Conservation (phyloP, 1,140 invertebrate genomes). For the Caenorhabditis briggsae region DNA sequence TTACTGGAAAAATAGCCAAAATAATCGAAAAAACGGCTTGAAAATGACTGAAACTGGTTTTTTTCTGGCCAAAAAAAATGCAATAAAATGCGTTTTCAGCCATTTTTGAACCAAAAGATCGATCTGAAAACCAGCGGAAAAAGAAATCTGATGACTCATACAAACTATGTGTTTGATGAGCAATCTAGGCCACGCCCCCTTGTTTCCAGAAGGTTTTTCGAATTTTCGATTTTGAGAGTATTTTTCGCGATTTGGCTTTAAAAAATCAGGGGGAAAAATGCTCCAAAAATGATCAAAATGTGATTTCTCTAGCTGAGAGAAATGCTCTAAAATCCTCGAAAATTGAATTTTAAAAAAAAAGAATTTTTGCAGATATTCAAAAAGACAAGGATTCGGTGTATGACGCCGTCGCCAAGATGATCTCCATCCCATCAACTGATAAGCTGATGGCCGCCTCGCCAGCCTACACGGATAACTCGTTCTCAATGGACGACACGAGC, state of each 20-base stretch:
- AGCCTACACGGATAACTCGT: conserved; percentile 33
- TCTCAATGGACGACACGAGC: conserved; percentile 34
- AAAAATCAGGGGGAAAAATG: too few relatives aligned
- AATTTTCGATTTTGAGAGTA: too few relatives aligned
- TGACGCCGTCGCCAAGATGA: conserved; percentile 4
- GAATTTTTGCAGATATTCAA: conserved; percentile 16
- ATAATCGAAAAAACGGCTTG: too few relatives aligned
- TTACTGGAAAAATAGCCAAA: too few relatives aligned
- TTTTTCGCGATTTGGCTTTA: too few relatives aligned
- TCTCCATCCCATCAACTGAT: not conserved
- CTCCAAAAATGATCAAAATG: too few relatives aligned
- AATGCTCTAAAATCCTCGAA: too few relatives aligned
- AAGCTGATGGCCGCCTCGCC: not conserved
- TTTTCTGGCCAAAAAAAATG: not conserved
- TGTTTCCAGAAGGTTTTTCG: too few relatives aligned
- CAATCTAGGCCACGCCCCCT: too few relatives aligned
- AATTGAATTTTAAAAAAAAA: too few relatives aligned
- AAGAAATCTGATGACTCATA: not conserved
- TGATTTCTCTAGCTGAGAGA: too few relatives aligned
- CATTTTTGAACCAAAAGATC: not conserved
- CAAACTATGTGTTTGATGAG: not conserved
- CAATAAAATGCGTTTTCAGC: not conserved
- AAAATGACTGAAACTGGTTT: too few relatives aligned
- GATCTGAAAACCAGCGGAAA: not conserved
- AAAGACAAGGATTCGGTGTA: conserved; percentile 35